Evolutionary conservation across 2,888 invertebrate species (phyloP).

Genomic region (Volucella inanis): DNA sequence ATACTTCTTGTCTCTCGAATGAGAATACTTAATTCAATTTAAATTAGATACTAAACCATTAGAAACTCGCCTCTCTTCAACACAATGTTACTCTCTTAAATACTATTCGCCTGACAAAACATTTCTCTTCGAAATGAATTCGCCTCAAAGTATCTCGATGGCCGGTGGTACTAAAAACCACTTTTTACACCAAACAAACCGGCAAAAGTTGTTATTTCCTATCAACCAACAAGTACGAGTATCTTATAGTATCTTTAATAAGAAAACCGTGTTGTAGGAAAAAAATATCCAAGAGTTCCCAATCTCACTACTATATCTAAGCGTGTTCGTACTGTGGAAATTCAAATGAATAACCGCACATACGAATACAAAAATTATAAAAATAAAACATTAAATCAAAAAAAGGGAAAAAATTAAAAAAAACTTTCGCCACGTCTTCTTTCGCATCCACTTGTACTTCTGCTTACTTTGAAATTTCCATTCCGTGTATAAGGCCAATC

Average conservation of each 20-base stretch:
- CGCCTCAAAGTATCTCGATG: conserved; percentile 35
- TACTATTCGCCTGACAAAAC: conserved; percentile 5
- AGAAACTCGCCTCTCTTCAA: not conserved
- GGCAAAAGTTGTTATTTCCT: conserved; percentile 34
- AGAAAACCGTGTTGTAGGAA: too few species aligned
- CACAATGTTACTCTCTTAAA: conserved; percentile 43
- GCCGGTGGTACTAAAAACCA: conserved; percentile 52
- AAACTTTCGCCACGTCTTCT: conserved; percentile 73
- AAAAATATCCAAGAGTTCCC: too few species aligned
- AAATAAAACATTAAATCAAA: conserved; percentile 21
- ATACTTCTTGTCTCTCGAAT: too few species aligned
- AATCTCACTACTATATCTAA: not conserved
- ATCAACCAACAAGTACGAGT: conserved; percentile 44
- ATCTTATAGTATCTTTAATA: conserved; percentile 8
- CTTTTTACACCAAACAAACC: conserved; percentile 49
- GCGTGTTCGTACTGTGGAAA: not conserved
- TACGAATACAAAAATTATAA: conserved; percentile 25
- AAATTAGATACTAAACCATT: not conserved
- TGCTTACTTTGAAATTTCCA: conserved; percentile 63
- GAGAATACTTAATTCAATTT: too few species aligned
- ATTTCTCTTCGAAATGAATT: conserved; percentile 57
- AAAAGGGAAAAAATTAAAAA: conserved; percentile 25
- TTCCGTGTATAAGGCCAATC: conserved; percentile 67
- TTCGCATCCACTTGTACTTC: conserved; percentile 62
- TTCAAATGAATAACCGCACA: conserved; percentile 11